Conservation (phyloP, 2,113 vertebrate species). For the Columba janthina region DNA sequence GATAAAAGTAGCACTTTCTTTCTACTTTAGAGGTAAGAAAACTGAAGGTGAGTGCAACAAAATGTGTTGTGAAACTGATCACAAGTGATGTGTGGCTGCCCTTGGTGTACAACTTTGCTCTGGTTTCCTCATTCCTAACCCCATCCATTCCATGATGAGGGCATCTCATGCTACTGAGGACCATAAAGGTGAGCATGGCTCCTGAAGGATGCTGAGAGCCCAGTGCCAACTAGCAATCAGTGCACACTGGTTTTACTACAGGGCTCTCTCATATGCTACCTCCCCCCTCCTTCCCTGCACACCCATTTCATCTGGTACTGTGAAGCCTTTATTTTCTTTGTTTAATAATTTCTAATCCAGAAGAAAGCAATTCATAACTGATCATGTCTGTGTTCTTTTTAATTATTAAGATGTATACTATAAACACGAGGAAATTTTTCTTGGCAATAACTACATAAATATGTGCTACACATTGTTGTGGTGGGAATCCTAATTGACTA, state of each 20-base stretch:
- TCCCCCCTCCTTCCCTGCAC: neutral
- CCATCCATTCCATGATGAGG: neutral
- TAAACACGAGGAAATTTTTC: neutral
- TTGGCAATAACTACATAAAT: neutral
- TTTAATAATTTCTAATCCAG: neutral
- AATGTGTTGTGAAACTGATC: neutral
- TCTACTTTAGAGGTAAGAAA: neutral
- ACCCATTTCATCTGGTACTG: neutral
- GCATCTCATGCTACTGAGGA: neutral
- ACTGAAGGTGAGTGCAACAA: neutral
- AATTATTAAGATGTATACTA: neutral
- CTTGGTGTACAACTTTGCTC: neutral
- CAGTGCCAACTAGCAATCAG: neutral
- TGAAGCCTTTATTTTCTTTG: neutral
- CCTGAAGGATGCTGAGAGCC: neutral
- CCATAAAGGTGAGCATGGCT: rapidly evolving
- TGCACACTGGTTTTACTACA: neutral
- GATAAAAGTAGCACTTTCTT: neutral
- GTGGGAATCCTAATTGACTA: neutral
- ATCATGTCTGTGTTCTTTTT: neutral
- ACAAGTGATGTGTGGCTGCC: neutral
- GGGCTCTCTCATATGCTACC: neutral
- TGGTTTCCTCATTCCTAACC: neutral
- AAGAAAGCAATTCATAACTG: neutral
- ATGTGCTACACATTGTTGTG: neutral